Evolutionary conservation across 1,140 invertebrate genomes (phyloP), one percentile per base, ranked within the genome.

Genomic region (Tribolium madens): DNA sequence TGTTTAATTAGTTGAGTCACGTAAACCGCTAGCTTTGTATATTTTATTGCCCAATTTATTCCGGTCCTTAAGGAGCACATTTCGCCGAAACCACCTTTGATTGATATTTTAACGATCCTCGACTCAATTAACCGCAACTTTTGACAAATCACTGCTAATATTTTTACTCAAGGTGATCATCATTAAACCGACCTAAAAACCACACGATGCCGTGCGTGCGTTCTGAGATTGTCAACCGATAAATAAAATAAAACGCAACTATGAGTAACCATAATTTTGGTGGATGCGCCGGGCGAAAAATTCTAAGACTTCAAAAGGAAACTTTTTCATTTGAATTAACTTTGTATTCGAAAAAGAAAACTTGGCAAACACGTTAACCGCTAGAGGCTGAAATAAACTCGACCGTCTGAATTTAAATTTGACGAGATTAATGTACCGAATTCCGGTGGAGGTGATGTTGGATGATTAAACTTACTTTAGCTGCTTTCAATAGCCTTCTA

Each of bases 1-100:
- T 72, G 70, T 72, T 72, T 72, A 72, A 72, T 72, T 72, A 72
- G 70, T 72, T 33, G 47, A 50, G 50, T 72, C 70, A 33, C 70
- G 36, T 72, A 72, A 72, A 72, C 47, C 42, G 31, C 47, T 46
- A 13, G 46, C 36, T 33, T 33, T 72, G 70, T 53, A 72, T 72
- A 72, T 72, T 52, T 72, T 53, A 72, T 72, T 53, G 46, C 70
- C 21, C 50, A 72, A 72, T 48, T 72, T 64, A 33, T 64, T 64
- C 13, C 9, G 57, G 57, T 64, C n/a, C 26, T 64, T 64, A 64
- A 64, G 36, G 21, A 26, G 26, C 18, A 64, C 57, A 14, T 31
- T 31, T 14, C n/a, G 12, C 10, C 31, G 26, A 33, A 64, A 26
- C 21, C 10, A 33, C 3, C 21, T 12, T 26, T 31, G 57, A 64